Evolutionary conservation across 1,140 invertebrate genomes (phyloP), one percentile per base, ranked within the genome.

Genomic region (Monomorium pharaonis): DNA sequence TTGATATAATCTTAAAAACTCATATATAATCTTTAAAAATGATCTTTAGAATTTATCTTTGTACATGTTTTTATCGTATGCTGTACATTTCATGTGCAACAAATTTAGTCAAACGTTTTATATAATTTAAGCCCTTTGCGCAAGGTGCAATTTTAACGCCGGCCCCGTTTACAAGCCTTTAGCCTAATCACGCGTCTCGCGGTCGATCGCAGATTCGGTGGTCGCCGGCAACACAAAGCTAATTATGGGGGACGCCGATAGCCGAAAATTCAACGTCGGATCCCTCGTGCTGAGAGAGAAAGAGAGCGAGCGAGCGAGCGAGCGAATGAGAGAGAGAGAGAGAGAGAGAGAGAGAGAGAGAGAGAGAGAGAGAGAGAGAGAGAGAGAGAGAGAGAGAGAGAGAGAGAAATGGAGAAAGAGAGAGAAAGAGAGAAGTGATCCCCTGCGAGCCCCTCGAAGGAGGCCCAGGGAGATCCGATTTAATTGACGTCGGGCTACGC

Each of bases 401-500:
- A 44, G 16, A 33, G 33, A 33, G 33, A 33, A n/a, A n/a, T n/a
- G n/a, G 33, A 33, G 33, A 33, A 5, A 33, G 44, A 76, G 33
- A 84, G 47, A 60, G 80, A 47, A 67, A 47, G 16, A 37, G n/a
- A 44, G 67, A 24, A 24, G 44, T 5, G 49, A 24, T 75, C 14
- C 33, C 10, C n/a, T 42, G 37, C 21, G 54, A 44, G n/a, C 72
- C 27, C 78, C 16, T 27, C 7, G 58, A 51, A 37, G 54, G 30
- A 63, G n/a, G n/a, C 47, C 80, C 30, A 27, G 30, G 27, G 62
- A 54, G 37, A 83, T 47, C 54, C 78, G 51, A 72, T 72, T 60
- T 72, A 83, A 83, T 74, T 72, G 78, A 72, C 78, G 67, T 83
- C 51, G 78, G 83, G 78, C 85, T 21, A 67, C 62, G 83, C 85